Conservation (phyloP, 1,140 invertebrate species). For the Drosophila repleta region DNA sequence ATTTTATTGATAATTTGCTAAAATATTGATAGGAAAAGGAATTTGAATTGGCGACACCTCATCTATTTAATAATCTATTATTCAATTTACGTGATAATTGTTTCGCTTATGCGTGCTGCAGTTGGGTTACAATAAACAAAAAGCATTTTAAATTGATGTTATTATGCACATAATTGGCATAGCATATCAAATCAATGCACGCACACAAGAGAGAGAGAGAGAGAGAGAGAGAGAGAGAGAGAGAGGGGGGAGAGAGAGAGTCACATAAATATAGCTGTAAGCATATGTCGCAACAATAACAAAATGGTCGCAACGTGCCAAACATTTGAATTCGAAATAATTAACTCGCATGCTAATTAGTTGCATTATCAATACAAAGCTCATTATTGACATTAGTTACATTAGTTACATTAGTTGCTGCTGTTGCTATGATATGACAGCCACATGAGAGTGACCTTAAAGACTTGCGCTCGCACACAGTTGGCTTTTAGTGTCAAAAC, state of each 20-base stretch:
- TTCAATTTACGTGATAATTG: background rate
- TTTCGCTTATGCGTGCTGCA: background rate
- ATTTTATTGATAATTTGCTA: no score
- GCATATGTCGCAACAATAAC: conserved; percentile 56
- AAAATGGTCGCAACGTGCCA: conserved; percentile 49
- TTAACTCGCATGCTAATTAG: conserved; percentile 81
- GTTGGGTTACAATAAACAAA: background rate
- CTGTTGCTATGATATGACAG: conserved; percentile 17
- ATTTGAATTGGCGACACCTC: background rate
- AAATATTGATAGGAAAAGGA: no score
- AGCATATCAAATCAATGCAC: conserved; percentile 38
- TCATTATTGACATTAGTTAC: conserved; percentile 68
- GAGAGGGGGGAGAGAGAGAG: no score
- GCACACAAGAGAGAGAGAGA: conserved; percentile 17
- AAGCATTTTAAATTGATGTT: conserved; percentile 42
- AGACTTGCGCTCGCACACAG: conserved; percentile 1
- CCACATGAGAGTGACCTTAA: conserved; percentile 9
- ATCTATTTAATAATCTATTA: background rate
- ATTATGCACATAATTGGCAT: conserved; percentile 33
- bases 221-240: no score
- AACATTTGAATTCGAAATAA: conserved; percentile 68
- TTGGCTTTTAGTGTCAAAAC: conserved; percentile 57
- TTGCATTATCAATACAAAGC: conserved; percentile 69
- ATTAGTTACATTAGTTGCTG: conserved; percentile 27
- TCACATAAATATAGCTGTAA: conserved; percentile 16